phyloP scores from a whole-genome alignment of 2,113 vertebrate species.

The Labeo catla region DNA sequence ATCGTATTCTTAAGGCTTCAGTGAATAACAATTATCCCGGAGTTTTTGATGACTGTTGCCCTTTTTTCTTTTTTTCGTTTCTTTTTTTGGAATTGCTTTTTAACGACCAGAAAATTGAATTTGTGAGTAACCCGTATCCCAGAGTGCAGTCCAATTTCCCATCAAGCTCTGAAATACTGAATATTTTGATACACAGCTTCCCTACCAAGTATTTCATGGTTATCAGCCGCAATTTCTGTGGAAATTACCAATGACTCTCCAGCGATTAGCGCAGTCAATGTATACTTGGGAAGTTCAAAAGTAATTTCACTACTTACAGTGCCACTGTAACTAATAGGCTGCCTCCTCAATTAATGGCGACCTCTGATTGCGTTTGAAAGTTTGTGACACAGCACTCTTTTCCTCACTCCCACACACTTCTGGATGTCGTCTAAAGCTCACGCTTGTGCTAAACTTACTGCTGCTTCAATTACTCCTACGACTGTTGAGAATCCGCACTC shows the following conservation, averaged over 20 bases:
- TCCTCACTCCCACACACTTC: not conserved
- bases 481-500: not conserved
- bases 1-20: slow-evolving; percentile 53
- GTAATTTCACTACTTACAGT: slow-evolving; percentile 29
- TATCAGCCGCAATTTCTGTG: slow-evolving; percentile 26
- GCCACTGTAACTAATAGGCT: slow-evolving; percentile 36
- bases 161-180: slow-evolving; percentile 33
- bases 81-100: slow-evolving; percentile 49
- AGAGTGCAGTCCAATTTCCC: slow-evolving; percentile 38
- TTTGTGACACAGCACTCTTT: slow-evolving; percentile 2
- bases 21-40: slow-evolving; percentile 52
- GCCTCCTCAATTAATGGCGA: slow-evolving; percentile 22
- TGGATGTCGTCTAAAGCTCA: not conserved
- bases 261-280: slow-evolving; percentile 32
- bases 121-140: slow-evolving; percentile 50
- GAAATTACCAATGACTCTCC: slow-evolving; percentile 30
- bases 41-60: slow-evolving; percentile 49
- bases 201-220: slow-evolving; percentile 35
- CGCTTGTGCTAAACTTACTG: not conserved
- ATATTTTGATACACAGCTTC: slow-evolving; percentile 40
- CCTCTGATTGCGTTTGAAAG: slow-evolving; percentile 32
- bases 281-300: slow-evolving; percentile 36
- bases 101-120: slow-evolving; percentile 56
- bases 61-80: not conserved
- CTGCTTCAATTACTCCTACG: slow-evolving; percentile 2